Conservation (phyloP, 2,797 vertebrate genomes). For the Apodemus agrarius region DNA sequence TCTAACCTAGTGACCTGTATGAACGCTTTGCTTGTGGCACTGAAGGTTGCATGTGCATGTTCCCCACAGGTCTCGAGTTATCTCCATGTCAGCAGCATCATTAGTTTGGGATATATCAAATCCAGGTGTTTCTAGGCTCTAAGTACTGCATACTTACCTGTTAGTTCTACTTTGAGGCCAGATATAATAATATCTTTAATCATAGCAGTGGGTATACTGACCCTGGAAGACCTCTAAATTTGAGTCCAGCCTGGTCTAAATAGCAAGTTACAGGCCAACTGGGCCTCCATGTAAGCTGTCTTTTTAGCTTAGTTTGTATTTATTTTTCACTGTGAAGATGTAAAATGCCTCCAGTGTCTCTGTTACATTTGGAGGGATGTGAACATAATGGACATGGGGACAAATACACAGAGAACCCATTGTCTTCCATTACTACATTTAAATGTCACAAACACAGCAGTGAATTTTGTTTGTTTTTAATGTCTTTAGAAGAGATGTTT, state of each 20-base stretch:
- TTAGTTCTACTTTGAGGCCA: neutral
- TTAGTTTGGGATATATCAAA: conserved; percentile 5
- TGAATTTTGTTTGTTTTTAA: conserved; percentile 79
- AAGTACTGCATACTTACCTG: conserved; percentile 8
- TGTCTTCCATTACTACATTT: conserved; percentile 50
- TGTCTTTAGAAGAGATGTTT: conserved; percentile 82
- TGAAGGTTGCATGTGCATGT: neutral
- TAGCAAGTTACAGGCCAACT: neutral
- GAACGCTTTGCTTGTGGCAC: conserved; percentile 7
- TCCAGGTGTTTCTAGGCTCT: neutral
- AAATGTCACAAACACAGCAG: conserved; percentile 69
- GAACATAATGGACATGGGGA: neutral
- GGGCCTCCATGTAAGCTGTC: neutral
- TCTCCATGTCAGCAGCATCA: neutral
- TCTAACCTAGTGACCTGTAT: neutral
- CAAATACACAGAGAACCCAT: conserved; percentile 8
- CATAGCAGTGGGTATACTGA: neutral
- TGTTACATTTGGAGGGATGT: neutral
- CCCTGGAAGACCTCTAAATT: neutral
- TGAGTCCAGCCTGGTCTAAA: neutral
- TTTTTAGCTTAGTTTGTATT: conserved; percentile 1
- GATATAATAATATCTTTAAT: neutral
- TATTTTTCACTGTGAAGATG: conserved; percentile 2
- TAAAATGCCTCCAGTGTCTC: neutral
- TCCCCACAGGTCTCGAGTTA: neutral